A percentile compares a stretch with the other conserved stretches of the same genome.
Conservation (phyloP, 2,113 vertebrate species). For the Hyla sarda region DNA sequence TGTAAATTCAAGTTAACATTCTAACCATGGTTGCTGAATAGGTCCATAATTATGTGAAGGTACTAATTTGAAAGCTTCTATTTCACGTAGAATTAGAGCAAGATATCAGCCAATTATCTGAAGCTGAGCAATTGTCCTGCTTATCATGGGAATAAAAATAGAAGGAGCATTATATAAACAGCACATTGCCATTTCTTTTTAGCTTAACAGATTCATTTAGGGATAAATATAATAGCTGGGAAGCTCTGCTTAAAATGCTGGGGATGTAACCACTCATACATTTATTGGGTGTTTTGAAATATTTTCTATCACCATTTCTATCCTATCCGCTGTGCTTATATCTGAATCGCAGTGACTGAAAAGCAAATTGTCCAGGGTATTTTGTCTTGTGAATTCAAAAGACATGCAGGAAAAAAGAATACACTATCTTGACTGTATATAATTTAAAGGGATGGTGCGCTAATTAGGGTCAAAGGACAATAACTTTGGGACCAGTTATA, state of each 20-base stretch:
- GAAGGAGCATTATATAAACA: conserved; percentile 30
- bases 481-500: not conserved
- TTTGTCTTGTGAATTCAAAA: not conserved
- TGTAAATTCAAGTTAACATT: conserved; percentile 53
- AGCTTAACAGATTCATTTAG: conserved; percentile 20
- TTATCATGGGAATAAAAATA: conserved; percentile 57
- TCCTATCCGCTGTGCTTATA: conserved; percentile 1
- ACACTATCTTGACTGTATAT: not conserved
- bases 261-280: not conserved
- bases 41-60: conserved; percentile 59
- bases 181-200: conserved; percentile 58
- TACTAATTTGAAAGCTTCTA: conserved; percentile 58
- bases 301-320: not conserved
- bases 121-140: conserved; percentile 53
- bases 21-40: conserved; percentile 57
- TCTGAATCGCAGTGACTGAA: not conserved
- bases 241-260: not conserved
- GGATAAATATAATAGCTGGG: conserved; percentile 8
- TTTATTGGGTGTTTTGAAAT: conserved; percentile 23
- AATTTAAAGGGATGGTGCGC: not conserved
- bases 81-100: conserved; percentile 61
- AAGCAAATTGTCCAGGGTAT: conserved; percentile 12
- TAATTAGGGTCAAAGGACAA: not conserved
- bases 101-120: conserved; percentile 62
- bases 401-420: not conserved